Evolutionary conservation across 2,113 vertebrate species (phyloP).

Genomic region (Cynocephalus volans): DNA sequence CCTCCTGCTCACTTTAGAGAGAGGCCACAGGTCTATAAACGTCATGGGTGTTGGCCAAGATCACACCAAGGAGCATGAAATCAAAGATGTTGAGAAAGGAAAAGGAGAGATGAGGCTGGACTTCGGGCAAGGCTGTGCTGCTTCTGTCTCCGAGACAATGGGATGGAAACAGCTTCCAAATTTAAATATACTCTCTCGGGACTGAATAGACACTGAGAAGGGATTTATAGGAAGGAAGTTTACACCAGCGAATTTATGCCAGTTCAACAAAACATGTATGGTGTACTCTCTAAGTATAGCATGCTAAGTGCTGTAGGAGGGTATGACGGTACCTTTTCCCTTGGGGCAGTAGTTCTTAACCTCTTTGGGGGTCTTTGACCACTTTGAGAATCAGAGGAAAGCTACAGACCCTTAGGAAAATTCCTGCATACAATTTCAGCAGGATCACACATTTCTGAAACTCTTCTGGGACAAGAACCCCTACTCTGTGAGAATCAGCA

Average conservation of each 20-base stretch:
- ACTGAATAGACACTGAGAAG: background rate
- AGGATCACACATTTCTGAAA: background rate
- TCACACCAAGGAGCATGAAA: background rate
- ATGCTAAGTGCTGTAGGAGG: background rate
- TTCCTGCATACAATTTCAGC: background rate
- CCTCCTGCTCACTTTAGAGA: background rate
- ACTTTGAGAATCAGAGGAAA: background rate
- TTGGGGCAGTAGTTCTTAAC: background rate
- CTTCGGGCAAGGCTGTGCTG: background rate
- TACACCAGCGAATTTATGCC: background rate
- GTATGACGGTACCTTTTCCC: background rate
- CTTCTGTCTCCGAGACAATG: constrained; percentile 14
- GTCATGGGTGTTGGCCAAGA: background rate
- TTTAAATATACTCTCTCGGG: constrained; percentile 29
- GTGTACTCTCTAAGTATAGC: background rate
- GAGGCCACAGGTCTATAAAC: background rate
- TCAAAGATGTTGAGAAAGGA: background rate
- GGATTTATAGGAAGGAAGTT: constrained; percentile 9
- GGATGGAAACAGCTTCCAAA: constrained; percentile 36
- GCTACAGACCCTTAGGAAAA: background rate
- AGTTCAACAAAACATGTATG: background rate
- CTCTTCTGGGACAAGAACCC: background rate
- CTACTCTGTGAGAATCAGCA: background rate
- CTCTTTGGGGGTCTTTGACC: background rate
- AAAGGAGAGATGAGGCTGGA: background rate